Conservation (phyloP, 1,140 invertebrate species). For the Chionoecetes opilio region DNA sequence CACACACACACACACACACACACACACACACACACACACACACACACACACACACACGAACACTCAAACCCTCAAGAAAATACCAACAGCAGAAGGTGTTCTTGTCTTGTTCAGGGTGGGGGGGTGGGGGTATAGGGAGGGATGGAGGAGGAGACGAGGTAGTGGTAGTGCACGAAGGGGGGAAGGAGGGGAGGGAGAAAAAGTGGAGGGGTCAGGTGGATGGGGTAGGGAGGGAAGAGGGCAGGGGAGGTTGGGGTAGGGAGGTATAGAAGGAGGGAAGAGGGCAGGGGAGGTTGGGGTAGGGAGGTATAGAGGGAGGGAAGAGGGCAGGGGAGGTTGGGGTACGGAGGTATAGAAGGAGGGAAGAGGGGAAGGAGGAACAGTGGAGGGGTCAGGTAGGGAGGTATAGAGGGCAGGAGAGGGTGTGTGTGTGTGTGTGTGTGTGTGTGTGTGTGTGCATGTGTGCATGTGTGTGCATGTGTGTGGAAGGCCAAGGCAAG, state of each 20-base stretch:
- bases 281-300: neutral
- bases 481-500: neutral
- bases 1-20: too few species aligned
- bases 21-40: too few species aligned
- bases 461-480: neutral
- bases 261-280: neutral
- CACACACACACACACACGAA: too few species aligned
- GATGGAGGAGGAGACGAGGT: neutral
- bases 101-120: neutral
- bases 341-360: neutral
- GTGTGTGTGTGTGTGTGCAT: neutral
- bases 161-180: too few species aligned
- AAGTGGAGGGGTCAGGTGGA: neutral
- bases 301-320: too few species aligned
- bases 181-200: neutral
- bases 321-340: neutral
- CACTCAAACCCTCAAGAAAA: too few species aligned
- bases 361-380: neutral
- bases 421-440: neutral
- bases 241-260: neutral
- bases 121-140: neutral
- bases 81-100: neutral
- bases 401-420: neutral
- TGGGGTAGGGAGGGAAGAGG: neutral
- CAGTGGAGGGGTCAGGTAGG: neutral